Percentiles rank a stretch among this genome's conserved stretches.
Conservation (phyloP, 2,888 invertebrate genomes). For the Allacma fusca region DNA sequence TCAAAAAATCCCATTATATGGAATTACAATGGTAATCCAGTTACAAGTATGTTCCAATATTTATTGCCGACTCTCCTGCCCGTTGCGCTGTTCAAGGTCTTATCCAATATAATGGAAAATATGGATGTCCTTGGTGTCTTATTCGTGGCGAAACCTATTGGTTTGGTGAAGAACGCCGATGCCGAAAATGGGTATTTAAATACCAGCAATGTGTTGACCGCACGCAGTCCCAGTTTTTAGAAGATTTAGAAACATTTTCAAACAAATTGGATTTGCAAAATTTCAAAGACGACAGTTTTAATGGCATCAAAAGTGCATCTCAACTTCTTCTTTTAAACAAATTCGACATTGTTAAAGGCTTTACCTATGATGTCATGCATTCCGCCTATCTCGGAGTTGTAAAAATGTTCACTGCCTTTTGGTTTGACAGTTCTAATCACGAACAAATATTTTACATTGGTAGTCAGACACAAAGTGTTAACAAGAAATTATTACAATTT, state of each 20-base stretch:
- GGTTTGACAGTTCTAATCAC: constrained; percentile 43
- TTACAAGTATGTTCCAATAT: constrained; percentile 24
- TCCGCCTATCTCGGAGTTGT: constrained; percentile 45
- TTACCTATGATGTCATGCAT: constrained; percentile 53
- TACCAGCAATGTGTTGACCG: too few relatives aligned
- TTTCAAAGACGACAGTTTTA: too few relatives aligned
- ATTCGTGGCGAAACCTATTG: too few relatives aligned
- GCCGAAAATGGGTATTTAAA: too few relatives aligned
- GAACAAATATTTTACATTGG: constrained; percentile 48
- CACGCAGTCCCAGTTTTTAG: too few relatives aligned
- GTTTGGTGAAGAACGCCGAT: too few relatives aligned
- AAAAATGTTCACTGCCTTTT: constrained; percentile 36
- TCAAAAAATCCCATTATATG: background rate
- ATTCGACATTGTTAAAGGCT: too few relatives aligned
- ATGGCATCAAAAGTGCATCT: too few relatives aligned
- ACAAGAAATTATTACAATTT: constrained; percentile 24
- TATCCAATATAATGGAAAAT: constrained; percentile 51
- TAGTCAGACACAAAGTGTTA: constrained; percentile 29
- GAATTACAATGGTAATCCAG: background rate
- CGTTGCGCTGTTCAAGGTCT: constrained; percentile 47
- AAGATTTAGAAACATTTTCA: too few relatives aligned
- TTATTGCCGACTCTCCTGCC: constrained; percentile 46
- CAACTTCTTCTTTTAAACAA: too few relatives aligned
- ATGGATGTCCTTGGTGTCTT: too few relatives aligned
- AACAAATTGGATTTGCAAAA: too few relatives aligned